phyloP scores from a whole-genome alignment of 1,140 invertebrate species.

The Orius insidiosus region DNA sequence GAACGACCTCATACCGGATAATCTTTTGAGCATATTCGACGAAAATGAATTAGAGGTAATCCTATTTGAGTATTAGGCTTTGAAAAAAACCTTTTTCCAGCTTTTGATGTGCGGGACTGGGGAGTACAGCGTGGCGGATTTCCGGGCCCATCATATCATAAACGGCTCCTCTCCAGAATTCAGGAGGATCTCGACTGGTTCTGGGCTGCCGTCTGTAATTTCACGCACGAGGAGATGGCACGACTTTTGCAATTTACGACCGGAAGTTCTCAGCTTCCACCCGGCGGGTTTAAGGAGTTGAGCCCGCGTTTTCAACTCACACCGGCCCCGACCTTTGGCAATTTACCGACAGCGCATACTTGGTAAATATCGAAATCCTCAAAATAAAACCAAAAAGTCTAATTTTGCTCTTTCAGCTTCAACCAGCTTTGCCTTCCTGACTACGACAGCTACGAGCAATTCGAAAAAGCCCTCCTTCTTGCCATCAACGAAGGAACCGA shows the following conservation, averaged over 20 bases:
- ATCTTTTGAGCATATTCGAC: slow-evolving; percentile 85
- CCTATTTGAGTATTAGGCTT: not conserved
- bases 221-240: slow-evolving; percentile 85
- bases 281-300: slow-evolving; percentile 72
- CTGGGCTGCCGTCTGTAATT: slow-evolving; percentile 82
- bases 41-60: slow-evolving; percentile 87
- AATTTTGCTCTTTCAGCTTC: slow-evolving; percentile 44
- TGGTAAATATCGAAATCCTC: slow-evolving; percentile 37
- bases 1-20: slow-evolving; percentile 79
- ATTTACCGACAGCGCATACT: slow-evolving; percentile 82
- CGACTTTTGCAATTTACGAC: slow-evolving; percentile 88
- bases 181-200: slow-evolving; percentile 78
- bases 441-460: slow-evolving; percentile 85
- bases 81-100: slow-evolving; percentile 33
- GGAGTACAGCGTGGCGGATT: slow-evolving; percentile 80
- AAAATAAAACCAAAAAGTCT: not conserved
- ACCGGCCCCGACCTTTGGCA: slow-evolving; percentile 72
- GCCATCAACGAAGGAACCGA: slow-evolving; percentile 90
- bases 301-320: slow-evolving; percentile 83
- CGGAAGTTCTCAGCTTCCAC: slow-evolving; percentile 76
- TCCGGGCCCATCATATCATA: slow-evolving; percentile 71
- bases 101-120: slow-evolving; percentile 79
- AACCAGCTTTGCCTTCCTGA: slow-evolving; percentile 91
- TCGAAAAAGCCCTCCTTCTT: slow-evolving; percentile 73
- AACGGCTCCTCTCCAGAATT: slow-evolving; percentile 71